Evolutionary conservation across 2,797 vertebrate genomes (phyloP), one percentile per base, ranked within the genome.

Genomic region (Perdix hodgsoniae): DNA sequence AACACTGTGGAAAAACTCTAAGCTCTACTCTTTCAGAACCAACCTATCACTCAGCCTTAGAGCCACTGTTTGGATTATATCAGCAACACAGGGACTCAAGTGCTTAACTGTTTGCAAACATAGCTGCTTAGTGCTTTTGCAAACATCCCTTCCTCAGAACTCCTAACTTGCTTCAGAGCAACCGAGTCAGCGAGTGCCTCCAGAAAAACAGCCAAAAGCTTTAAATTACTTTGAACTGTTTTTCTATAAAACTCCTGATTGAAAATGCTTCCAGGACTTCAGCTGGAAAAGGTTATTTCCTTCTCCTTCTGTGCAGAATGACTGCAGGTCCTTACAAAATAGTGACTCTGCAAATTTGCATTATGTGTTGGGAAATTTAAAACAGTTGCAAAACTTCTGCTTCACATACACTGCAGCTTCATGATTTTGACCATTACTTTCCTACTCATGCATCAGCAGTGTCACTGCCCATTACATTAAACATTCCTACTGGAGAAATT

Each of bases 251-350:
- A 86, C 47, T 77, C 59, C 47, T 70, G 77, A 91, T 83, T 87
- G 78, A 92, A 88, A 37, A 60, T 29, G 56, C 29, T 64, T 73
- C 42, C 93, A 93, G 76, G 81, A 61, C 70, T 91, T 63, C 88
- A 94, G 70, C 76, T 93, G 84, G 76, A 88, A 81, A 83, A 94
- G 40, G 83, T 95, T 91, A 94, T 10, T 90, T 60, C 76, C 60
- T 82, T 59, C 52, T 75, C 65, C 45, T 67, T 69, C 82, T 73
- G 23, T 31, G 71, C 70, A 83, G 40, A 82, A 65, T 0, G 16
- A 61, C 40, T 71, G 11, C 57, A 89, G 75, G 33, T 77, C 76
- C n/a, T 71, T 50, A 56, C 35, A 40, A 72, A 6, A 16, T 50
- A 78, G 5, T 88, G 87, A 89, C 74, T 92, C 60, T 67, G 87